Conservation (phyloP, 2,797 vertebrate genomes). For the Eospalax fontanierii region DNA sequence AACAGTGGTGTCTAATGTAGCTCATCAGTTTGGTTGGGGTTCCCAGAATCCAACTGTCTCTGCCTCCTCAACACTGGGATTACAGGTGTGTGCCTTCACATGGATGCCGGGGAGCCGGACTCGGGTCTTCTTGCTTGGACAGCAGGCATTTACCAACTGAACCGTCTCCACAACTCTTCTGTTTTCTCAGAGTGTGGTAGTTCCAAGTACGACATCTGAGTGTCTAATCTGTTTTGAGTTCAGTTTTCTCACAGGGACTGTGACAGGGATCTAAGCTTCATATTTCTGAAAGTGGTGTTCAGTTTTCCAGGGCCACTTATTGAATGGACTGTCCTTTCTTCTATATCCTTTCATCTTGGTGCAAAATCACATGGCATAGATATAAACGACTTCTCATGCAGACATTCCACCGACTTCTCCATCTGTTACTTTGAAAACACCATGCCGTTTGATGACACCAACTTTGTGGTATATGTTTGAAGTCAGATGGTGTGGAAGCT, state of each 20-base stretch:
- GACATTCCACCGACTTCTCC: neutral
- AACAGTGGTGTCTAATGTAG: too few species aligned
- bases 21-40: neutral
- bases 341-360: neutral
- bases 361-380: neutral
- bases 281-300: neutral
- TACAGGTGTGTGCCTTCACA: too few species aligned
- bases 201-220: neutral
- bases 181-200: neutral
- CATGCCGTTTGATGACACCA: neutral
- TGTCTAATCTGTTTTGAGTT: neutral
- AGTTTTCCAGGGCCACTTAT: neutral
- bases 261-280: neutral
- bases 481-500: neutral
- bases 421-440: neutral
- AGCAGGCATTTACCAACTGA: neutral
- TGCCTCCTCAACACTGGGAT: too few species aligned
- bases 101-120: too few species aligned
- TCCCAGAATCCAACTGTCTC: too few species aligned
- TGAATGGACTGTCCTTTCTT: neutral
- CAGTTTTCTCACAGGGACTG: neutral
- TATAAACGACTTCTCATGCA: neutral
- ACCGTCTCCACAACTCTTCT: neutral
- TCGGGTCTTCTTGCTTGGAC: too few species aligned
- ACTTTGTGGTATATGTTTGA: neutral